These are phyloP conservation scores for Chaetodon trifascialis DNA, from an alignment of 2,113 vertebrate genomes.

Conservation along the genomic window DNA sequence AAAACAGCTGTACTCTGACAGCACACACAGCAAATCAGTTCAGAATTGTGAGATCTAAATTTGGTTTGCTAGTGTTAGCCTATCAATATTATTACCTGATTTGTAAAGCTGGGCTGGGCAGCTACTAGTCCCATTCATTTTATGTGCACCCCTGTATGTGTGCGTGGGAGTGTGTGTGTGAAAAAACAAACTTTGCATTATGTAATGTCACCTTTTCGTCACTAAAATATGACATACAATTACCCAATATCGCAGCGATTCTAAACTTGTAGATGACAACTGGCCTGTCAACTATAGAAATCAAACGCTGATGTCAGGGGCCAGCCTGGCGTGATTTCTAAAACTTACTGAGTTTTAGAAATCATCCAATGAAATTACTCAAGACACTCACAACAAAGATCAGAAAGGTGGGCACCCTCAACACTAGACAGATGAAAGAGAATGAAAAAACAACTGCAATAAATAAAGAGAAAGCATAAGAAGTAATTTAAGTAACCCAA, in stretches of 20 bases:
- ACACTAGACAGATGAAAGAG: not conserved
- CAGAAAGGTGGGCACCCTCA: not conserved
- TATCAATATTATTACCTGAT: not conserved
- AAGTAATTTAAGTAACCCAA: not conserved
- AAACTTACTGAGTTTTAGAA: not conserved
- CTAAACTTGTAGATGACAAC: not conserved
- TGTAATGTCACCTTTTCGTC: not conserved
- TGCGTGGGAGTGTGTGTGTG: not conserved
- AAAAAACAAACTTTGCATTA: not conserved
- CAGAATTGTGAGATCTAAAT: not conserved
- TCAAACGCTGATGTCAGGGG: too few species aligned
- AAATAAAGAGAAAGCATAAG: conserved; percentile 7
- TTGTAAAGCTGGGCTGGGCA: not conserved
- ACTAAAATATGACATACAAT: not conserved
- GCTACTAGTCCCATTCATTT: not conserved
- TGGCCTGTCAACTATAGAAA: not conserved
- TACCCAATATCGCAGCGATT: not conserved
- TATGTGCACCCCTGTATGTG: not conserved
- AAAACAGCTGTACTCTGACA: not conserved
- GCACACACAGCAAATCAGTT: not conserved
- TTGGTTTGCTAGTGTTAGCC: not conserved
- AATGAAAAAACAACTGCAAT: not conserved
- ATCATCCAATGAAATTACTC: not conserved
- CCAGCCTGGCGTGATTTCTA: not conserved
- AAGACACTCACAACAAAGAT: not conserved